These are phyloP conservation scores for Rhinatrema bivittatum DNA, from an alignment of 2,797 vertebrate species.

Conservation along the genomic window DNA sequence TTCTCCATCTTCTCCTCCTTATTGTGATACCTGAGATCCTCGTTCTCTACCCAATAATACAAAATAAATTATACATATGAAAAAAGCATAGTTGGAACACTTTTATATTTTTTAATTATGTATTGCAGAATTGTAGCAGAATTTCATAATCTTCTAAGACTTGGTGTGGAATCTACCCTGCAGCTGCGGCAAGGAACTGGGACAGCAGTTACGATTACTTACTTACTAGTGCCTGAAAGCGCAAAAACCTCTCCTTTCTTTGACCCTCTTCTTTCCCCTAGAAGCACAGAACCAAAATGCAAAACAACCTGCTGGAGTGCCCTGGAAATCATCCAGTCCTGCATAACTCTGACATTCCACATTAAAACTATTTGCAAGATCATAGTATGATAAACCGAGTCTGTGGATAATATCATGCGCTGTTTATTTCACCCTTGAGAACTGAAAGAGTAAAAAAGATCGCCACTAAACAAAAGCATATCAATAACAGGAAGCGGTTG, in stretches of 20 bases:
- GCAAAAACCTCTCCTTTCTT: neutral
- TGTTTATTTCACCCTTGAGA: slow-evolving; percentile 87
- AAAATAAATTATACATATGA: too few relatives aligned
- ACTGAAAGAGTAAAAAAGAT: slow-evolving; percentile 70
- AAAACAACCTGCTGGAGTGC: slow-evolving; percentile 29
- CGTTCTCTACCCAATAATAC: too few relatives aligned
- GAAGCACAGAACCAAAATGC: slow-evolving; percentile 24
- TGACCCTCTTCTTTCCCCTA: neutral
- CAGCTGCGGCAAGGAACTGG: too few relatives aligned
- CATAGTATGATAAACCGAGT: slow-evolving; percentile 37
- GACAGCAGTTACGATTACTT: too few relatives aligned
- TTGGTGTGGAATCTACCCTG: too few relatives aligned
- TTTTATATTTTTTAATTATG: too few relatives aligned
- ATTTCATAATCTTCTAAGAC: too few relatives aligned
- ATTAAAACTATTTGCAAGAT: slow-evolving; percentile 28
- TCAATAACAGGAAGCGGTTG: slow-evolving; percentile 98
- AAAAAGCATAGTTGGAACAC: too few relatives aligned
- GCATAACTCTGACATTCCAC: slow-evolving; percentile 13
- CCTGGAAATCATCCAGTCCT: slow-evolving; percentile 19
- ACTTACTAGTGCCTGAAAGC: neutral
- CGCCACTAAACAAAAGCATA: slow-evolving; percentile 92
- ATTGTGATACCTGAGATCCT: too few relatives aligned
- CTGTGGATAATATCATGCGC: slow-evolving; percentile 50
- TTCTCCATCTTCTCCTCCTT: too few relatives aligned
- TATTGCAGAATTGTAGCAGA: too few relatives aligned